These are phyloP conservation scores for Spinus pinus DNA, from an alignment of 2,797 vertebrate species.

Conservation along the genomic window DNA sequence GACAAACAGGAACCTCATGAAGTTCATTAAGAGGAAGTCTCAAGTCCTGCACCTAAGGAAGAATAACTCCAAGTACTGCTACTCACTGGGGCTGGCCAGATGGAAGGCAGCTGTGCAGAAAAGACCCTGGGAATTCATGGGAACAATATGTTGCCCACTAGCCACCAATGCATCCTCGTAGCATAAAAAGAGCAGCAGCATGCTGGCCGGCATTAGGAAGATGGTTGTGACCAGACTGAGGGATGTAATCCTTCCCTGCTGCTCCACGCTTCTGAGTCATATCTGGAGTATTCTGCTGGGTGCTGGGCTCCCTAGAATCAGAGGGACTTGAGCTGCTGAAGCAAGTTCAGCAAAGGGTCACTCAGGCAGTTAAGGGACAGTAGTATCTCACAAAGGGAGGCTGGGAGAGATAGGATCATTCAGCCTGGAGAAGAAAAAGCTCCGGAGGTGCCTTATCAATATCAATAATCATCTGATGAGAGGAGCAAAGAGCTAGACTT, in stretches of 20 bases:
- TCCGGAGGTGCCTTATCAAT: background rate
- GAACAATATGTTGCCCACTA: background rate
- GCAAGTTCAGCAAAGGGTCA: background rate
- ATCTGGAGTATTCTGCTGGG: background rate
- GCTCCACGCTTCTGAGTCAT: accelerated
- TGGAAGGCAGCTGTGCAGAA: background rate
- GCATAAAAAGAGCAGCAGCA: background rate
- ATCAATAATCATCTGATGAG: background rate
- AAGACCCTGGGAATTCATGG: background rate
- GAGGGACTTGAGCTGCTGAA: background rate
- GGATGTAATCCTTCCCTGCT: background rate
- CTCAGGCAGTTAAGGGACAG: background rate
- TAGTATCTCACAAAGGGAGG: background rate
- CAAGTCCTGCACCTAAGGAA: background rate
- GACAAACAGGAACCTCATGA: background rate
- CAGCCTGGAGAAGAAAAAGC: background rate
- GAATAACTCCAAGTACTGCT: background rate
- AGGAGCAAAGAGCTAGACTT: background rate
- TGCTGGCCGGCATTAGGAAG: background rate
- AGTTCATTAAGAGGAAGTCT: background rate
- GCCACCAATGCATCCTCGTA: background rate
- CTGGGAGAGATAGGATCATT: background rate
- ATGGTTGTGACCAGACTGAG: background rate
- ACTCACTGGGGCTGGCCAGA: background rate
- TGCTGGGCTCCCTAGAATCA: background rate